These are phyloP conservation scores for Epizoanthus rinbou DNA, from an alignment of 92 coral and sea anemone genomes.

Conservation along the genomic window DNA sequence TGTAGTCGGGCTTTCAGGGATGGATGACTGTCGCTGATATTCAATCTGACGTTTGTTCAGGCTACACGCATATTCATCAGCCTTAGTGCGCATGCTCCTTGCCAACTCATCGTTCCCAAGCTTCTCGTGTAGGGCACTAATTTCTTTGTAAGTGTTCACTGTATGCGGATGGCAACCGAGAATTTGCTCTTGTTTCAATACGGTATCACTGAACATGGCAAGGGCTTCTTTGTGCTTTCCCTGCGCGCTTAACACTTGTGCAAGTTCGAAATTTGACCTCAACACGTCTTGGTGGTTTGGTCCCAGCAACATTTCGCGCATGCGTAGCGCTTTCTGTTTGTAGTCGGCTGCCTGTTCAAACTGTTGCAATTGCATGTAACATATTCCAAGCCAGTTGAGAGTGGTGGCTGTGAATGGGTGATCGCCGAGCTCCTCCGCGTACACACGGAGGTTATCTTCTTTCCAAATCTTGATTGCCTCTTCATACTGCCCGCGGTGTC, in stretches of 20 bases:
- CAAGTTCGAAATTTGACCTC: constrained; percentile 11
- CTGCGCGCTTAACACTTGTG: background rate
- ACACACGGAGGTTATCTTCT: constrained; percentile 18
- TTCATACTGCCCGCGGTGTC: constrained; percentile 24
- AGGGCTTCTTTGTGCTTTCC: background rate
- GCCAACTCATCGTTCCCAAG: background rate
- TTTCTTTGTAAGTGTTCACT: background rate
- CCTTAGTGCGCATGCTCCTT: background rate
- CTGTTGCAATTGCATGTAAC: constrained; percentile 41
- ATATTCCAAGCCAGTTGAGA: constrained; percentile 58
- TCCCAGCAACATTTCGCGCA: constrained; percentile 62
- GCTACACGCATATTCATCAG: background rate
- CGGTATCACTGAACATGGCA: background rate
- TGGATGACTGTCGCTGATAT: background rate
- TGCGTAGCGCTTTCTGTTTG: constrained; percentile 55
- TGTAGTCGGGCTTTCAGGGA: too few species aligned
- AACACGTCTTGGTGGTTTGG: constrained; percentile 6
- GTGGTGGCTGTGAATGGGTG: constrained; percentile 56
- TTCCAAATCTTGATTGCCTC: constrained; percentile 28
- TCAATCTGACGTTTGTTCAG: background rate
- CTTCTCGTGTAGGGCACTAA: background rate
- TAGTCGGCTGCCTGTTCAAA: constrained; percentile 47
- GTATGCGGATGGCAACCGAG: constrained; percentile 14
- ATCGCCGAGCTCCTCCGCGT: constrained; percentile 45
- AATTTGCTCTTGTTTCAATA: background rate